phyloP scores from a whole-genome alignment of 2,888 invertebrate genomes.

The Dimorphilus gyrociliatus region DNA sequence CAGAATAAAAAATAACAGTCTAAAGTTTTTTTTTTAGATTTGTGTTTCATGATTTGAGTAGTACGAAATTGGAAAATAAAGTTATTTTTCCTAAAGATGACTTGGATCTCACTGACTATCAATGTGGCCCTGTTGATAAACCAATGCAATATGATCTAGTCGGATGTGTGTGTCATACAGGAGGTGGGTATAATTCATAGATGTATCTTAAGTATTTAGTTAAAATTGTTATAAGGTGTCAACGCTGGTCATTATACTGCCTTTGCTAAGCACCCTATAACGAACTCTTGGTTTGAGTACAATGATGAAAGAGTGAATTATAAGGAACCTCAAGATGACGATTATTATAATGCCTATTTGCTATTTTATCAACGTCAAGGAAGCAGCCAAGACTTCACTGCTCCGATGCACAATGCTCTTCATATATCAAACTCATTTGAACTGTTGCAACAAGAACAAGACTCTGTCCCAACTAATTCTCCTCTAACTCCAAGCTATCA shows the following conservation, averaged over 20 bases:
- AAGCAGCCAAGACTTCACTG: too few relatives aligned
- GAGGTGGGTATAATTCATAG: conserved; percentile 39
- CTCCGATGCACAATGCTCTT: too few relatives aligned
- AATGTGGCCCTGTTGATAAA: conserved; percentile 31
- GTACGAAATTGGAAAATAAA: conserved; percentile 48
- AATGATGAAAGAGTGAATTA: conserved; percentile 45
- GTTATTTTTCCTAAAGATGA: conserved; percentile 47
- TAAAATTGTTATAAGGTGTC: conserved; percentile 37
- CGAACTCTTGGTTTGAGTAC: conserved; percentile 46
- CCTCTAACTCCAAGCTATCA: too few relatives aligned
- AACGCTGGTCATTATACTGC: conserved; percentile 49
- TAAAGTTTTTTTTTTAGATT: conserved; percentile 41
- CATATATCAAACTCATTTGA: too few relatives aligned
- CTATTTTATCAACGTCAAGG: conserved; percentile 48
- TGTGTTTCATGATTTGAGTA: conserved; percentile 47
- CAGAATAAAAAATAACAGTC: background rate
- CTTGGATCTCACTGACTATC: conserved; percentile 42
- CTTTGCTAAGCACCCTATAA: conserved; percentile 45
- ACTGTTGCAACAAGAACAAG: too few relatives aligned
- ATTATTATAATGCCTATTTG: conserved; percentile 47
- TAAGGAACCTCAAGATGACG: conserved; percentile 45
- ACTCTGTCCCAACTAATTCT: too few relatives aligned
- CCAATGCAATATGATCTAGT: conserved; percentile 45
- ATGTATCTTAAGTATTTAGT: background rate
- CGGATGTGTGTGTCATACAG: conserved; percentile 49